Evolutionary conservation across 1,140 invertebrate species (phyloP), one percentile per base, ranked within the genome.

Genomic region (Sitophilus oryzae): DNA sequence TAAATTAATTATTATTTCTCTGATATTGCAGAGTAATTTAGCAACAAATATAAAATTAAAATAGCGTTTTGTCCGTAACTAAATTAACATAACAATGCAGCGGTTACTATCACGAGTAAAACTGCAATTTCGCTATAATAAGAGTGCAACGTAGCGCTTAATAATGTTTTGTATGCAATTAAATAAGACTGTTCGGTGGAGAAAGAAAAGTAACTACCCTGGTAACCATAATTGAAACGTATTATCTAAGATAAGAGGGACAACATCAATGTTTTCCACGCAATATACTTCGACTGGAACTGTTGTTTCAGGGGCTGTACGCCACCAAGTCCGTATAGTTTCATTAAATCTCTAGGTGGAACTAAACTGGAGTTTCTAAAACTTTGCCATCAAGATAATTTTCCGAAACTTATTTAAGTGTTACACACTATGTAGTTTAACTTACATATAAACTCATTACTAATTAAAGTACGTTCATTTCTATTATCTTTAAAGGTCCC

Each of bases 331-430:
- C 59, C 56, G 55, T 57, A 52, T 50, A 61, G 55, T 61, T 61
- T 55, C 56, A 61, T 61, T 61, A 61, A 54, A 61, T 61, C 59
- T 57, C 59, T 61, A 61, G 55, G 59, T 61, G 47, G 59, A 53
- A 58, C 55, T 61, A 56, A 50, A 56, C 54, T 51, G 46, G 51
- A 49, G 53, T 57, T 56, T 36, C 52, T 49, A 54, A 61, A 61
- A 61, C 55, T 61, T 61, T 58, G 42, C 56, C 48, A 61, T 61
- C 59, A 55, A 61, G 59, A 61, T 61, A 61, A 61, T 60, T 60
- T 60, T 52, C 51, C 51, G 41, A 60, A 60, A 58, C 46, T 60
- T 60, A 61, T 61, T 61, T 55, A 56, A 50, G 55, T 61, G 52
- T 53, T 61, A 53, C 56, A 48, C 56, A 22, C 55, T 57, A 20